These are phyloP conservation scores for Polyommatus icarus DNA, from an alignment of 2,888 invertebrate species.

Conservation along the genomic window DNA sequence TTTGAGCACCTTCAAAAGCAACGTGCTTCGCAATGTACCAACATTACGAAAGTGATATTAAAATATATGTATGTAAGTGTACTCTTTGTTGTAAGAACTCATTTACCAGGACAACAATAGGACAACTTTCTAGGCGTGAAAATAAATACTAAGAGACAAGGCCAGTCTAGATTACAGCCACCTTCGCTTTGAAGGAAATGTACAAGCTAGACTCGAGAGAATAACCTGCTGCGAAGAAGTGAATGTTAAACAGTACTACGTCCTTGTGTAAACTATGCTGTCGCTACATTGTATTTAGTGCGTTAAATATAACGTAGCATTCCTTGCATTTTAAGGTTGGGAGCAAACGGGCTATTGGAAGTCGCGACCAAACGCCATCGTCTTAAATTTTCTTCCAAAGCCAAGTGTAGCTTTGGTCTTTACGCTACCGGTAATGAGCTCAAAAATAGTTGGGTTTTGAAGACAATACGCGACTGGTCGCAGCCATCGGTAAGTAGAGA, in stretches of 20 bases:
- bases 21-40: background rate
- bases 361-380: background rate
- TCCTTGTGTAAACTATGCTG: slow-evolving; percentile 33
- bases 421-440: background rate
- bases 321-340: background rate
- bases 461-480: background rate
- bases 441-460: background rate
- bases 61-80: background rate
- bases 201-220: slow-evolving; percentile 6
- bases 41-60: background rate
- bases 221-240: slow-evolving; percentile 32
- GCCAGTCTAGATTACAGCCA: slow-evolving; percentile 4
- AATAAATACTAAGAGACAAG: slow-evolving; percentile 1
- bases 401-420: background rate
- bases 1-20: background rate
- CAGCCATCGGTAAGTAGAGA: background rate
- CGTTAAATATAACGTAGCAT: background rate
- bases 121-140: slow-evolving; percentile 28
- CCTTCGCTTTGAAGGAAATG: slow-evolving; percentile 23
- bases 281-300: slow-evolving; percentile 31
- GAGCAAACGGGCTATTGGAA: background rate
- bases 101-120: background rate
- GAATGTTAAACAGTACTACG: slow-evolving; percentile 33
- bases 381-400: background rate
- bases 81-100: background rate